These are phyloP conservation scores for Oceanites oceanicus DNA, from an alignment of 2,113 vertebrate genomes.

Conservation along the genomic window DNA sequence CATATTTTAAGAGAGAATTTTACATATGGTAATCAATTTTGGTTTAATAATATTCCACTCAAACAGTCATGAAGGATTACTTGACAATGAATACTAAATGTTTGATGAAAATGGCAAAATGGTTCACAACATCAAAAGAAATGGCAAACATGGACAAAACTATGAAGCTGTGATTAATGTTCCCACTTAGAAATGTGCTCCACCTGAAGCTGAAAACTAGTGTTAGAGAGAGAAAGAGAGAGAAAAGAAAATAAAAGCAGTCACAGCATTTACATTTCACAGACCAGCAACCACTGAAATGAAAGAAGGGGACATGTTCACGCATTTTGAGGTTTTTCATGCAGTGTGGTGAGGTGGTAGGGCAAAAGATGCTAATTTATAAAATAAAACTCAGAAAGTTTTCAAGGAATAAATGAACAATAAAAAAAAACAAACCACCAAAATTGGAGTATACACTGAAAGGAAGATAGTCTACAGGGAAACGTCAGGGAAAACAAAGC, in stretches of 20 bases:
- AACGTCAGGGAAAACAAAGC: conserved; percentile 69
- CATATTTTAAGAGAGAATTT: conserved; percentile 23
- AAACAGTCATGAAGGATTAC: conserved; percentile 42
- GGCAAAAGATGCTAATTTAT: conserved; percentile 30
- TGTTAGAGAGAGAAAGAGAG: neutral
- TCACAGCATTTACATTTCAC: conserved; percentile 56
- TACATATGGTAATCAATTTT: neutral
- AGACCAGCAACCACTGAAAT: conserved; percentile 66
- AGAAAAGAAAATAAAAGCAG: conserved; percentile 38
- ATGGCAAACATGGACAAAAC: conserved; percentile 64
- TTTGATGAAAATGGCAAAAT: conserved; percentile 55
- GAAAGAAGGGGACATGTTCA: conserved; percentile 23
- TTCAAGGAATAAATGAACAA: conserved; percentile 20
- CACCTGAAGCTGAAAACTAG: conserved; percentile 43
- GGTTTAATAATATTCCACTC: conserved; percentile 54
- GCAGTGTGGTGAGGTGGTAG: conserved; percentile 48
- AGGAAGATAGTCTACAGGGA: conserved; percentile 62
- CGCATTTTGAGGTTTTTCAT: conserved; percentile 55
- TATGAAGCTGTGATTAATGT: conserved; percentile 38
- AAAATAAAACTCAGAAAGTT: conserved; percentile 53
- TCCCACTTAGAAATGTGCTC: conserved; percentile 51
- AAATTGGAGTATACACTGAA: conserved; percentile 58
- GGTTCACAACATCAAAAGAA: conserved; percentile 49
- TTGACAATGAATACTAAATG: conserved; percentile 52
- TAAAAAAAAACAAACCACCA: conserved; percentile 41